These are phyloP conservation scores for Brachyhypopomus occidentalis DNA, from an alignment of 2,113 vertebrate species.

Conservation along the genomic window DNA sequence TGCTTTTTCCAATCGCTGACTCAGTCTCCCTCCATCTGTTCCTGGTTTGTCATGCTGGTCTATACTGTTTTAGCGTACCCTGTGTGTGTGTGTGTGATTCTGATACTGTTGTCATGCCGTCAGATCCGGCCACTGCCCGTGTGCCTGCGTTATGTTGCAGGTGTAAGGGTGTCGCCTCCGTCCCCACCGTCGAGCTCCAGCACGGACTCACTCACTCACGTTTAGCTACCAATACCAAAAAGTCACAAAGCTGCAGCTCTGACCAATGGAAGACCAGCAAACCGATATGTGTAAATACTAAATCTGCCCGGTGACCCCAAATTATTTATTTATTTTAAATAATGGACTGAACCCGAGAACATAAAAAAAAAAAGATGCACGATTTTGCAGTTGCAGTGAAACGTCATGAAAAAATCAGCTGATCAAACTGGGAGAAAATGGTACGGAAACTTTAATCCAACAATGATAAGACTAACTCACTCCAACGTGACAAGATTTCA, in stretches of 20 bases:
- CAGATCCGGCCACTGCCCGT: background rate
- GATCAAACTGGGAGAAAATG: too few relatives aligned
- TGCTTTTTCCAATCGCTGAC: background rate
- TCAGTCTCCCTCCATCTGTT: slow-evolving; percentile 35
- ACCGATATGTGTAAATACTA: background rate
- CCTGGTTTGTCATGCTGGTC: slow-evolving; percentile 19
- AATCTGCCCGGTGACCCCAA: background rate
- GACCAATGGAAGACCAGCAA: background rate
- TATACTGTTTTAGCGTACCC: background rate
- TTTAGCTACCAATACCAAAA: background rate
- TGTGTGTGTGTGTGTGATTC: background rate
- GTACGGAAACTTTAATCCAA: too few relatives aligned
- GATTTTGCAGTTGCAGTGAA: too few relatives aligned
- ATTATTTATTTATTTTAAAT: too few relatives aligned
- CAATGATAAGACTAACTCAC: too few relatives aligned
- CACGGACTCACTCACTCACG: background rate
- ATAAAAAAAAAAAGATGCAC: too few relatives aligned
- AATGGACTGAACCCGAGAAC: too few relatives aligned
- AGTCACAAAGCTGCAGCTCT: background rate
- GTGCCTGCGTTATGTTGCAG: background rate
- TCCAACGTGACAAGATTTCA: too few relatives aligned
- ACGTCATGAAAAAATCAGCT: too few relatives aligned
- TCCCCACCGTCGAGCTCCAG: background rate
- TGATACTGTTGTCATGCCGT: background rate
- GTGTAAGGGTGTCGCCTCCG: background rate